Base-by-base conservation (phyloP, 2,797 vertebrate genomes). In the Decapterus maruadsi region DNA sequence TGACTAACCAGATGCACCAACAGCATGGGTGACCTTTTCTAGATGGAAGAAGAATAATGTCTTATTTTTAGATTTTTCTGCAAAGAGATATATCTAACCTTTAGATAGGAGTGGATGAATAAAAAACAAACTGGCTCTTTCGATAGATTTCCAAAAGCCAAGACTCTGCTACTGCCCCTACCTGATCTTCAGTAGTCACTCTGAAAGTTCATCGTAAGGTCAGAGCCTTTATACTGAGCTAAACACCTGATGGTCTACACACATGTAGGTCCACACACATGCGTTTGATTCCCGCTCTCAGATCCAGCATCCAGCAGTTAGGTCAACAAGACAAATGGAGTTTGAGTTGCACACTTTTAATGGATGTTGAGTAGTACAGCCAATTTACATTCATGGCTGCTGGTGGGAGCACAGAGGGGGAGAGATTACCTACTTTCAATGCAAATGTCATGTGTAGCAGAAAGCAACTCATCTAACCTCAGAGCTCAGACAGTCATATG, bases 61-160 rank as follows among this genome's bases (percentile, higher is more conserved):
- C 14, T 68, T 51, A 60, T 72, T 68, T 68, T 68, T 43, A 77
- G 53, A 65, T 29, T 36, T 43, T 50, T 78, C 38, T 43, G 50
- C 19, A 51, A 56, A 43, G 42, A 54, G 5, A 53, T 65, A 62
- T 22, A 26, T 57, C 29, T 82, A 60, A 71, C 62, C 62, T 79
- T 80, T 77, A 60, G 14, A 67, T 22, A 45, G 17, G 20, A 61
- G 22, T 38, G 2, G 8, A 43, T 61, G 6, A 55, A 55, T 59
- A 40, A 31, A 58, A 51, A 57, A 36, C 14, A 45, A 6, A 17
- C 8, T 43, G 10, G 8, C 29, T 48, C 14, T 22, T 22, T 6
- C 40, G 26, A 55, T 10, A 48, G 55, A 42, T 69, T 71, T 65
- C 9, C 17, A 46, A 16, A 13, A 50, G 38, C 51, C 48, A 45